phyloP scores from a whole-genome alignment of 2,888 invertebrate species.

The Hofmannophila pseudospretella region DNA sequence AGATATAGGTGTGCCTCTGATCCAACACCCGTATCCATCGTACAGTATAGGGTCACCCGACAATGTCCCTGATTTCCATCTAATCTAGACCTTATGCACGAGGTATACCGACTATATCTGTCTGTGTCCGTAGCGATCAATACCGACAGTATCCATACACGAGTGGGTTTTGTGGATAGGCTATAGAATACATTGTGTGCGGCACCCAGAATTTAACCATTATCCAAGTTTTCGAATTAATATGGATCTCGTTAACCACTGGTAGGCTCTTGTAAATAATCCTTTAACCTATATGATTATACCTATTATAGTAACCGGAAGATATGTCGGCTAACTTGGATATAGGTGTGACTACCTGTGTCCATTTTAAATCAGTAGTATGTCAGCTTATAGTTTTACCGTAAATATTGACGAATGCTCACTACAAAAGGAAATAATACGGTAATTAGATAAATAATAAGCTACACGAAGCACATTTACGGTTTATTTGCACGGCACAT shows the following conservation, averaged over 20 bases:
- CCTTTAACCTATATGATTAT: too few species aligned
- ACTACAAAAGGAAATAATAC: slow-evolving; percentile 12
- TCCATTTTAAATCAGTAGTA: slow-evolving; percentile 1
- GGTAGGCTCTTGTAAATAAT: too few species aligned
- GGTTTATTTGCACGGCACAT: slow-evolving; percentile 18
- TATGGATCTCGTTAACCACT: slow-evolving; percentile 1
- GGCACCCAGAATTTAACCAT: slow-evolving; percentile 15
- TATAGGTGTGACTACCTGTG: not conserved
- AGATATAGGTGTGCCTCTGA: slow-evolving; percentile 29
- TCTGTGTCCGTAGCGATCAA: slow-evolving; percentile 20
- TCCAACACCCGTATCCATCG: slow-evolving; percentile 25
- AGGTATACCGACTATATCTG: slow-evolving; percentile 16
- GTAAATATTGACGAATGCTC: slow-evolving; percentile 14
- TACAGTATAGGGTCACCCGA: slow-evolving; percentile 26
- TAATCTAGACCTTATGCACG: slow-evolving; percentile 21
- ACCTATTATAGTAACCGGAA: too few species aligned
- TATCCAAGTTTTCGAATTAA: slow-evolving; percentile 8
- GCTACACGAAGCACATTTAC: slow-evolving; percentile 16
- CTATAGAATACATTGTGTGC: slow-evolving; percentile 17
- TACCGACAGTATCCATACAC: slow-evolving; percentile 21
- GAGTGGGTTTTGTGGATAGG: slow-evolving; percentile 19
- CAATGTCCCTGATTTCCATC: slow-evolving; percentile 16
- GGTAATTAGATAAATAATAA: slow-evolving; percentile 13
- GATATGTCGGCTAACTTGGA: too few species aligned
- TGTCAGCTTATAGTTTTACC: not conserved